Evolutionary conservation across 2,113 vertebrate species (phyloP), one percentile per base, ranked within the genome.

Genomic region (Campylomormyrus numenius): DNA sequence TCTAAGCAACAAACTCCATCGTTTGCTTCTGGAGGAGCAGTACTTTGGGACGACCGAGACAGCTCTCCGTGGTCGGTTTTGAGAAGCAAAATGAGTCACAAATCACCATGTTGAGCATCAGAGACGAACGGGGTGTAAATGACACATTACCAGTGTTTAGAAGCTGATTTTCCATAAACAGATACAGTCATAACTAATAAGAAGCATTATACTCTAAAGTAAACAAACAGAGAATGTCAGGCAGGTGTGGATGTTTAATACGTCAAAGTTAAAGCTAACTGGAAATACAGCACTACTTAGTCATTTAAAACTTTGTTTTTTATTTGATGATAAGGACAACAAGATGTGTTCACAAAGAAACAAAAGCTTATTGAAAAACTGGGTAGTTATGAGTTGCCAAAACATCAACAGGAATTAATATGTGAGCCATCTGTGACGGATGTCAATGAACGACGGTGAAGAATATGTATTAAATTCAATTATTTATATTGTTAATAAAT

Each of bases 91-190:
- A 27, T 17, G 3, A 42, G 31, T 87, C n/a, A 53, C 31, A 39
- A 87, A 56, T 52, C 85, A 56, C 0, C 49, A 15, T 17, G 53
- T 53, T 15, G 46, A 88, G n/a, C 80, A 70, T 49, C 8, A 15
- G 52, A 42, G 92, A 94, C 91, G 89, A 84, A 62, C 1, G 2
- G 2, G 56, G 83, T 90, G 77, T 88, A 94, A 91, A 88, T 89
- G 52, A 94, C 92, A 95, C 94, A 91, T 92, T 94, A 93, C 93
- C 93, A 95, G 94, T 46, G 84, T 88, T 89, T 90, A 66, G 85
- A 84, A 91, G 52, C 91, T 91, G 94, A 94, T 94, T 94, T 92
- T 89, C 91, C 92, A 92, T 94, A 93, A 93, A 93, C 93, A 93
- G 88, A 90, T 93, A 92, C 87, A 92, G 91, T 93, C 92, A 94